Conservation (phyloP, 1,140 invertebrate species). For the Drosophila sp. region DNA sequence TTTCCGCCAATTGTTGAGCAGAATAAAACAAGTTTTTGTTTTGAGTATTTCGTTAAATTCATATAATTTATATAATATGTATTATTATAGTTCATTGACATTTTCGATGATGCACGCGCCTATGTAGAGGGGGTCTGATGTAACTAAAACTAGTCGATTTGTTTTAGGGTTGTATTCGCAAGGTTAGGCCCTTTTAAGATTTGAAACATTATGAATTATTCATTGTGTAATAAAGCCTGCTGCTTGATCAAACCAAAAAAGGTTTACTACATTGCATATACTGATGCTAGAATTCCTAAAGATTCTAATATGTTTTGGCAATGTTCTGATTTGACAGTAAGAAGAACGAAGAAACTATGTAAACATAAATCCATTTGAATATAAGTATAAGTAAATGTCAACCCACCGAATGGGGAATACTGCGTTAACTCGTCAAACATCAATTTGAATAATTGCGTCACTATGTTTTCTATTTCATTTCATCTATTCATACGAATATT, state of each 20-base stretch:
- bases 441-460: neutral
- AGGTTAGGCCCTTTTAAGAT: neutral
- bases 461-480: slow-evolving; percentile 3
- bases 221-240: too few species aligned
- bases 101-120: neutral
- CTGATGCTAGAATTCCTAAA: too few species aligned
- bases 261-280: too few species aligned
- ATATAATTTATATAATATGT: slow-evolving; percentile 9
- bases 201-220: neutral
- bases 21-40: slow-evolving; percentile 3
- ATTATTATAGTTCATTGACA: slow-evolving; percentile 8
- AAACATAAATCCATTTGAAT: too few species aligned
- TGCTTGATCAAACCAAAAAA: too few species aligned
- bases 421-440: neutral
- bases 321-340: too few species aligned
- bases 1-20: slow-evolving; percentile 5
- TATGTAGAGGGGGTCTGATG: neutral
- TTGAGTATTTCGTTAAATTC: neutral
- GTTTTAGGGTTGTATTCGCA: neutral
- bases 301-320: too few species aligned
- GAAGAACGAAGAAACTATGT: too few species aligned
- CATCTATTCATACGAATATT: neutral
- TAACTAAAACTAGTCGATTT: neutral
- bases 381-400: too few species aligned
- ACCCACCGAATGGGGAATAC: neutral